phyloP scores from a whole-genome alignment of 2,797 vertebrate genomes.

The Amazona finschi region DNA sequence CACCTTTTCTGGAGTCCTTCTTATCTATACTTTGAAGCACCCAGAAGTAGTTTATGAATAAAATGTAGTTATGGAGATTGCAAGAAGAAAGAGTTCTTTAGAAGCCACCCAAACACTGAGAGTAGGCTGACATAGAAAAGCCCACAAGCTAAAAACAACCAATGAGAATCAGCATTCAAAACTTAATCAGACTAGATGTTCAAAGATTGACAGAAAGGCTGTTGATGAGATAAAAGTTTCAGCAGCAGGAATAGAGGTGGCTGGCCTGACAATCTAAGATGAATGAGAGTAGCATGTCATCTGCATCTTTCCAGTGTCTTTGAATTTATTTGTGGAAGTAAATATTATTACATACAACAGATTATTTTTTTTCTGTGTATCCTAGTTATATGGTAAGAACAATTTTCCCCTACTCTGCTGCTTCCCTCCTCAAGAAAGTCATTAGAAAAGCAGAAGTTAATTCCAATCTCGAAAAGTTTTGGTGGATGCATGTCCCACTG shows the following conservation, averaged over 20 bases:
- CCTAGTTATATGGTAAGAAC: neutral
- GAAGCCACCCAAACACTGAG: neutral
- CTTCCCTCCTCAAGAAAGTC: neutral
- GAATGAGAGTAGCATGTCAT: neutral
- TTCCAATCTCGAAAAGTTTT: neutral
- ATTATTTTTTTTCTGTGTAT: neutral
- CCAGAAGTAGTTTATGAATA: neutral
- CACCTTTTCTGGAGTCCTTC: neutral
- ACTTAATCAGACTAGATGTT: neutral
- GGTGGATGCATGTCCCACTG: neutral
- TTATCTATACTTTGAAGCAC: neutral
- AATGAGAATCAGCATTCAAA: neutral
- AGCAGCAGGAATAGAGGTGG: neutral
- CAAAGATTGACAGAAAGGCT: neutral
- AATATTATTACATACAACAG: constrained; percentile 16
- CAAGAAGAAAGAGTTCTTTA: neutral
- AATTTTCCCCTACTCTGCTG: neutral
- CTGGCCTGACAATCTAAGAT: neutral
- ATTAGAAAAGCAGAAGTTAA: neutral
- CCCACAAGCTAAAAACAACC: neutral
- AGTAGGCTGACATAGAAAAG: neutral
- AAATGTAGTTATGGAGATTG: neutral
- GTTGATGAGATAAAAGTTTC: neutral
- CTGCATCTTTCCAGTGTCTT: neutral
- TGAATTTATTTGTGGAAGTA: constrained; percentile 29